These are phyloP conservation scores for Metridium senile DNA, from an alignment of 92 coral and sea anemone genomes.

Conservation along the genomic window DNA sequence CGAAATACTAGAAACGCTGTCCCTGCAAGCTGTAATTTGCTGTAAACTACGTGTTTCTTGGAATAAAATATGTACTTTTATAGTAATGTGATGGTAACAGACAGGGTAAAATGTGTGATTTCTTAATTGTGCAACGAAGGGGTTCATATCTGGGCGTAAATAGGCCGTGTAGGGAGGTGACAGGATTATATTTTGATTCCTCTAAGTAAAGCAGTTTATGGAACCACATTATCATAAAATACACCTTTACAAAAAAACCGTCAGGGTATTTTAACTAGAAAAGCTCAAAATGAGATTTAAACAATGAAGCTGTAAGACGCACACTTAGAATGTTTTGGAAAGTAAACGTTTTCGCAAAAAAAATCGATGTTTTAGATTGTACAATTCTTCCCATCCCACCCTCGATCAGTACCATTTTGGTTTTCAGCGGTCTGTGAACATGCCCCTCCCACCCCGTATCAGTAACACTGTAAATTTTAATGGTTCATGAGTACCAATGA, in stretches of 20 bases:
- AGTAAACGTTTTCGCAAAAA: too few relatives aligned
- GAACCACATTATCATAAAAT: not conserved
- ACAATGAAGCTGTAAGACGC: too few relatives aligned
- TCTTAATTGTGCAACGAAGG: not conserved
- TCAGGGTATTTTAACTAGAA: too few relatives aligned
- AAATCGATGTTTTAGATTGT: too few relatives aligned
- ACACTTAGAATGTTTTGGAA: too few relatives aligned
- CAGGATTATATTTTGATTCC: not conserved
- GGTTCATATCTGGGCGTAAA: not conserved
- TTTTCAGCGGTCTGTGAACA: too few relatives aligned
- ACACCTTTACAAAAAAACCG: too few relatives aligned
- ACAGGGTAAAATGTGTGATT: not conserved
- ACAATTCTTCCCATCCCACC: too few relatives aligned
- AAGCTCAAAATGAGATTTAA: too few relatives aligned
- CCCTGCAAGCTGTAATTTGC: not conserved
- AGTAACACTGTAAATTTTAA: not conserved
- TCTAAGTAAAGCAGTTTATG: not conserved
- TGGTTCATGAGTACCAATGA: slow-evolving; percentile 54
- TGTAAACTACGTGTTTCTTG: not conserved
- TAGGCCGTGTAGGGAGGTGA: not conserved
- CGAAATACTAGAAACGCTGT: not conserved
- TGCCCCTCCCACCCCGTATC: slow-evolving; percentile 13
- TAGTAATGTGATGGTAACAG: not conserved
- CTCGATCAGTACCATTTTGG: too few relatives aligned
- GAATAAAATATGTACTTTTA: not conserved